These are phyloP conservation scores for Babylonia areolata DNA, from an alignment of 1,140 invertebrate species.

Conservation along the genomic window DNA sequence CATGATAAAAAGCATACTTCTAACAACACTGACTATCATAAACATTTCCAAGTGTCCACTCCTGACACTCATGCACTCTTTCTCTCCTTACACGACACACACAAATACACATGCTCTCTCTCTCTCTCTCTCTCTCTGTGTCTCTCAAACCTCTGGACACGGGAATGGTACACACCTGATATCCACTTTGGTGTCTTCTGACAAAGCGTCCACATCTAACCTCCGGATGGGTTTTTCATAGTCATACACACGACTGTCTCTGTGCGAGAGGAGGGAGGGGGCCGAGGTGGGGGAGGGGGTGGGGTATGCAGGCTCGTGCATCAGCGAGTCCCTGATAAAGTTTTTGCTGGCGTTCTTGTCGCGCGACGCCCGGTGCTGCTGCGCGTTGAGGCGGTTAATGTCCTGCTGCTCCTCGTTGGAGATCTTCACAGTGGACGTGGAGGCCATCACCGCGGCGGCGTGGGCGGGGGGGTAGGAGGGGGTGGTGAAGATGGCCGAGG, in stretches of 20 bases:
- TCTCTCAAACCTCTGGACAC: too few relatives aligned
- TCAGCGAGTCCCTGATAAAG: constrained; percentile 38
- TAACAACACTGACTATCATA: too few relatives aligned
- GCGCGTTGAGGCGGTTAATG: constrained; percentile 49
- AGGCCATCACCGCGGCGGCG: constrained; percentile 2
- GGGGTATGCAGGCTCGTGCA: constrained; percentile 35
- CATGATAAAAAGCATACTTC: too few relatives aligned
- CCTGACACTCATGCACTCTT: too few relatives aligned
- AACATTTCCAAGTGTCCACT: too few relatives aligned
- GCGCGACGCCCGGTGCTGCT: constrained; percentile 38
- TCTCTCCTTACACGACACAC: too few relatives aligned
- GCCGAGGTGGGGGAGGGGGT: background rate
- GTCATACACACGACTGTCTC: constrained; percentile 47
- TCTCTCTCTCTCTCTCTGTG: too few relatives aligned
- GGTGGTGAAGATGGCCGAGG: constrained; percentile 50
- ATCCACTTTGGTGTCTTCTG: constrained; percentile 52
- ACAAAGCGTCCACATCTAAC: constrained; percentile 53
- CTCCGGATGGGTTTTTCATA: constrained; percentile 55
- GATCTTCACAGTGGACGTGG: constrained; percentile 54
- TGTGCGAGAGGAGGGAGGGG: constrained; percentile 32
- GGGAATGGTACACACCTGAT: constrained; percentile 49
- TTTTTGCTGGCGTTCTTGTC: constrained; percentile 39
- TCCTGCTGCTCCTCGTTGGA: constrained; percentile 63
- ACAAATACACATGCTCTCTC: too few relatives aligned
- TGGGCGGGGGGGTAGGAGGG: constrained; percentile 44